Conservation (phyloP, 2,797 vertebrate genomes). For the Phoeniculus purpureus region DNA sequence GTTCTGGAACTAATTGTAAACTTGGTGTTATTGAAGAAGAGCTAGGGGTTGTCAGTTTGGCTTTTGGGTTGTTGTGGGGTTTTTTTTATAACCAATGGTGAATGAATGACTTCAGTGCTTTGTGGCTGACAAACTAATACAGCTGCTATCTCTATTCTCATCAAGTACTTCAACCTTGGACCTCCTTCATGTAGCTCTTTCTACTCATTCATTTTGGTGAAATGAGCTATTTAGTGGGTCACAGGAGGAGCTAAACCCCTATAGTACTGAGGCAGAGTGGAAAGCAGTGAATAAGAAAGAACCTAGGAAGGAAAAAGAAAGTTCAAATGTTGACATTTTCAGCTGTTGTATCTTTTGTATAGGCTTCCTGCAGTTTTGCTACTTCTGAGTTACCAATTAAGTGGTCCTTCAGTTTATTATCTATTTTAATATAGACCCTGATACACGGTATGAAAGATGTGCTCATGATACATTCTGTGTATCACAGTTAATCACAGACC, state of each 20-base stretch:
- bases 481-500: not conserved
- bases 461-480: not conserved
- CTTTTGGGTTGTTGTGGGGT: not conserved
- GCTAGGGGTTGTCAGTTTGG: not conserved
- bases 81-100: not conserved
- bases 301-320: not conserved
- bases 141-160: slow-evolving; percentile 16
- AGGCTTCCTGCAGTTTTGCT: not conserved
- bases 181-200: slow-evolving; percentile 36
- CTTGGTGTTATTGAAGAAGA: not conserved
- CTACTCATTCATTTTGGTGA: slow-evolving; percentile 55
- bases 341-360: not conserved
- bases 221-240: slow-evolving; percentile 40
- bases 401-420: not conserved
- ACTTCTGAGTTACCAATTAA: not conserved
- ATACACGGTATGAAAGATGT: not conserved
- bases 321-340: not conserved
- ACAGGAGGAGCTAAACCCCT: slow-evolving; percentile 21
- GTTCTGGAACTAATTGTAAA: not conserved
- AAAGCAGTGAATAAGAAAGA: not conserved
- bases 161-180: slow-evolving; percentile 42
- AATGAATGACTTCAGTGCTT: not conserved
- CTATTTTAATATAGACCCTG: not conserved
- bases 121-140: slow-evolving; percentile 28
- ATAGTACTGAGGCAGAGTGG: slow-evolving; percentile 24